Base-by-base conservation (phyloP, 2,888 invertebrate genomes). In the Hemaris fuciformis region DNA sequence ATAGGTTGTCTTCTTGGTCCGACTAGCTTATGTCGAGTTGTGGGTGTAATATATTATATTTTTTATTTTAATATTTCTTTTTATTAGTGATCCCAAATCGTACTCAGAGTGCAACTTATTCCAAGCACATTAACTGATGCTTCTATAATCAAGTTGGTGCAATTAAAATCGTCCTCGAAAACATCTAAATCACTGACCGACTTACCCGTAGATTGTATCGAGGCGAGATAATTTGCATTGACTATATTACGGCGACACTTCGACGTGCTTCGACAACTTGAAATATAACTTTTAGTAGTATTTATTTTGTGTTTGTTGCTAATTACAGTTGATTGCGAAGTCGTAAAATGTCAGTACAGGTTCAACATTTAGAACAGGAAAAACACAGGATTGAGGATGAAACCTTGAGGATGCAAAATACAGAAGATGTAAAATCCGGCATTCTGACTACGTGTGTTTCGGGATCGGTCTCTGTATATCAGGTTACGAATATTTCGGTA, bases 141-240 rank as follows among this genome's bases (percentile, higher is more conserved):
- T 3, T 31, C 4, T 53, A 18, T 53, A 53, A 53, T 27, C 27
- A 7, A 8, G 8, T 27, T 27, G 7, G n/a, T 53, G 8, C 31
- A 53, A 53, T 53, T 53, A 53, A 53, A 31, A 31, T 31, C 1
- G 31, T 31, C 18, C 31, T 3, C 13, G 73, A 71, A 72, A 71
- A 60, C 63, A 76, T 73, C 72, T 77, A 71, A 74, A 73, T 76
- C 71, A 75, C 71, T 70, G 56, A 67, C 74, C 73, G 67, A 71
- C 71, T 64, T 42, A 67, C 67, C 66, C 62, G 66, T 53, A 75
- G 73, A 71, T 76, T 62, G 72, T 72, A 76, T 74, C 71, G 57
- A 67, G 62, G 65, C 60, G 53, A 65, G 71, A 75, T 79, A 76
- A 79, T 79, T 77, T 76, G 75, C 77, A 48, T 27, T 15, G n/a